Conservation (phyloP, 2,888 invertebrate genomes). For the Xylota segnis region DNA sequence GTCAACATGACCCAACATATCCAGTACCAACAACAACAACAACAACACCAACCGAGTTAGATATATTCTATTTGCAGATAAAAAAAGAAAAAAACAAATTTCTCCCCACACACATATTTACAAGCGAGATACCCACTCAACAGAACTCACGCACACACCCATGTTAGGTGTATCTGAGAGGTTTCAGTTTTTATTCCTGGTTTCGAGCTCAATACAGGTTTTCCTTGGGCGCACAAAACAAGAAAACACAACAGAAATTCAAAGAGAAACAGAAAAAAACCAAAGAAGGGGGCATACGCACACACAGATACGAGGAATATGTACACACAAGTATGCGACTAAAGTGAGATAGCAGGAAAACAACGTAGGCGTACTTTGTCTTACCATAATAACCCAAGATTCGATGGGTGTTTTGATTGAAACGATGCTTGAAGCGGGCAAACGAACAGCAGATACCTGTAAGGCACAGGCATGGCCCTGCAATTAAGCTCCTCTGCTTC, state of each 20-base stretch:
- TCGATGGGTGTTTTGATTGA: constrained; percentile 58
- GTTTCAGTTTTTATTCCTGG: constrained; percentile 74
- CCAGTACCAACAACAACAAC: not conserved
- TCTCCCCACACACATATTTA: constrained; percentile 65
- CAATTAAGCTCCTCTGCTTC: constrained; percentile 60
- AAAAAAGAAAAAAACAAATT: constrained; percentile 59
- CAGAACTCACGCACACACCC: constrained; percentile 23
- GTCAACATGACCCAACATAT: constrained; percentile 68
- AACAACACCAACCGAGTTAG: constrained; percentile 31
- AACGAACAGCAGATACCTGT: constrained; percentile 57
- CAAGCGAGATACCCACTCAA: constrained; percentile 62
- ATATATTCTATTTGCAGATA: constrained; percentile 70
- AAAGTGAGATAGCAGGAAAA: constrained; percentile 72
- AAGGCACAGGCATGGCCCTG: constrained; percentile 63
- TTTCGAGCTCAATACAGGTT: constrained; percentile 73
- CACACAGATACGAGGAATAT: not conserved
- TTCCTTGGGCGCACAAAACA: constrained; percentile 74
- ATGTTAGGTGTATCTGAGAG: not conserved
- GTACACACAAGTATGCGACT: not conserved
- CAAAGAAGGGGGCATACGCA: constrained; percentile 20
- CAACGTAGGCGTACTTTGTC: constrained; percentile 77
- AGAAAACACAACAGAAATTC: constrained; percentile 60
- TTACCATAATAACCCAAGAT: constrained; percentile 35
- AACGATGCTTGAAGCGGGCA: constrained; percentile 22
- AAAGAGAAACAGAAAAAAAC: constrained; percentile 21